A percentile compares a stretch with the other conserved stretches of the same genome.
Evolutionary conservation across 2,113 vertebrate species (phyloP).

Genomic region (Shinisaurus crocodilurus): DNA sequence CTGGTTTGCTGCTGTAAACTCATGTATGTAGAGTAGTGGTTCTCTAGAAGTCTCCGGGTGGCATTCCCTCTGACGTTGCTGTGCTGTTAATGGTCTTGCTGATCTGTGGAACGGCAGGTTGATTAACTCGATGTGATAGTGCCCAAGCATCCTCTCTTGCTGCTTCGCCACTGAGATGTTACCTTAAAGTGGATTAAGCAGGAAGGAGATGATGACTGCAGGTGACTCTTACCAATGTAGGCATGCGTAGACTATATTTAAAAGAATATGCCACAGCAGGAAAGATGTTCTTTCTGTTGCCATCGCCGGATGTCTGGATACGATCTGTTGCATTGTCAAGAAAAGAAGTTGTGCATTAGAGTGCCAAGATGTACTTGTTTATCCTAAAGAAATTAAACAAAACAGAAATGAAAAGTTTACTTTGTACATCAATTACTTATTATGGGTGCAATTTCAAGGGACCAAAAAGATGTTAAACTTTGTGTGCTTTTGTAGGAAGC

Average conservation of each 20-base stretch:
- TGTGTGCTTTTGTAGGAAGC: constrained; percentile 61
- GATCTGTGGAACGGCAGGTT: neutral
- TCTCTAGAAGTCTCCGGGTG: neutral
- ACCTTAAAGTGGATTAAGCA: neutral
- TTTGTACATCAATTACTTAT: neutral
- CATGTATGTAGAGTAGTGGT: neutral
- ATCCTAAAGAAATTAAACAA: neutral
- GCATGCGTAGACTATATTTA: neutral
- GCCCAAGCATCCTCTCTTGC: neutral
- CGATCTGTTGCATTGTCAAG: neutral
- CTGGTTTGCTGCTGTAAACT: neutral
- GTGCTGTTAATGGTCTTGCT: neutral
- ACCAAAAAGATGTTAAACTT: constrained; percentile 7
- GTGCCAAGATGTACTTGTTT: neutral
- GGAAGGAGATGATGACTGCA: neutral
- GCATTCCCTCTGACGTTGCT: neutral
- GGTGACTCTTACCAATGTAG: neutral
- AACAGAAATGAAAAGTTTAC: neutral
- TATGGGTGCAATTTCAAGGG: constrained; percentile 4
- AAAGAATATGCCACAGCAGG: neutral
- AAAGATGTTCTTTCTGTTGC: neutral
- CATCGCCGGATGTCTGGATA: neutral
- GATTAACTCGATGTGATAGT: neutral
- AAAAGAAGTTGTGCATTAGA: too few relatives aligned
- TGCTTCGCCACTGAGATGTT: neutral